phyloP scores from a whole-genome alignment of 2,888 invertebrate species.

The Gisinianus flammeolus region DNA sequence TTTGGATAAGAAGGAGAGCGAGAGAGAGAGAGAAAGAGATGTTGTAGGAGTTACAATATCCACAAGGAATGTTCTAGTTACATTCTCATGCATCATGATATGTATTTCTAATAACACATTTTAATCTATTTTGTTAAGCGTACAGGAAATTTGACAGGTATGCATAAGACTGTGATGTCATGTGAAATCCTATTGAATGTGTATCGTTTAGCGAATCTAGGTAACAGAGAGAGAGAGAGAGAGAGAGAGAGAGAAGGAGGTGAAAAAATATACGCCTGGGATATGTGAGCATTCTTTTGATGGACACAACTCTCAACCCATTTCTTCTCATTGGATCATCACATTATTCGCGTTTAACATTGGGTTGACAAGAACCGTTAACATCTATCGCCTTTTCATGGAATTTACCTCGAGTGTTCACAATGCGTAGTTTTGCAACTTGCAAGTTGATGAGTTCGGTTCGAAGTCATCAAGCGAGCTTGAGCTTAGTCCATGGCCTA shows the following conservation, averaged over 20 bases:
- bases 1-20: conserved; percentile 23
- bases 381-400: conserved; percentile 44
- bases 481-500: background rate
- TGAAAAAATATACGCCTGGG: background rate
- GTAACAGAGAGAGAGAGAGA: background rate
- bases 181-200: background rate
- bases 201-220: background rate
- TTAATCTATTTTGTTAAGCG: too few species aligned
- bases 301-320: conserved; percentile 19
- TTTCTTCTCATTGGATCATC: conserved; percentile 27
- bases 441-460: conserved; percentile 11
- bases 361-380: conserved; percentile 40
- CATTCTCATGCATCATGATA: too few species aligned
- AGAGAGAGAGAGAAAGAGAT: background rate
- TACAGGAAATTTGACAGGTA: too few species aligned
- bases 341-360: conserved; percentile 27
- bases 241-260: background rate
- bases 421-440: conserved; percentile 22
- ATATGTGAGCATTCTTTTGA: background rate
- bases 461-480: conserved; percentile 1
- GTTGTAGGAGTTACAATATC: background rate
- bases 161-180: background rate
- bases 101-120: too few species aligned
- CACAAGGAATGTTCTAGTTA: conserved; percentile 1
- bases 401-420: conserved; percentile 24